phyloP scores from a whole-genome alignment of 2,888 invertebrate genomes.

The Drosophila limbata region DNA sequence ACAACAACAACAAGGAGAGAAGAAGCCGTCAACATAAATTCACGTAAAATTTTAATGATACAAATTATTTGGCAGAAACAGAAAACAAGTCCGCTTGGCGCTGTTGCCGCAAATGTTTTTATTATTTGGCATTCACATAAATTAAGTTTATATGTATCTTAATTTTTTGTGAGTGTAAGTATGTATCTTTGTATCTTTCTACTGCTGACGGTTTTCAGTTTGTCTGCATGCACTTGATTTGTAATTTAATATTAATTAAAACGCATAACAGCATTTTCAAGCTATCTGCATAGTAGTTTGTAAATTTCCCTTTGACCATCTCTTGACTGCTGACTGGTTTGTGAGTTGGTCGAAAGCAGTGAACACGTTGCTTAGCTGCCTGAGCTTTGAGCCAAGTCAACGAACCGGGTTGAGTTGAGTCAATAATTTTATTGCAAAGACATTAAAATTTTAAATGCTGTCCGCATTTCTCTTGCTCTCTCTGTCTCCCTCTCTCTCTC shows the following conservation, averaged over 20 bases:
- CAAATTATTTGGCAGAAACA: constrained; percentile 58
- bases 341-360: neutral
- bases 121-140: constrained; percentile 41
- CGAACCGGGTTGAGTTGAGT: constrained; percentile 59
- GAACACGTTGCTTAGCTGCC: constrained; percentile 12
- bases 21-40: constrained; percentile 53
- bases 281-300: constrained; percentile 34
- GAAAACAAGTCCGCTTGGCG: constrained; percentile 35
- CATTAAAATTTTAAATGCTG: constrained; percentile 63
- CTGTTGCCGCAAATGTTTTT: constrained; percentile 46
- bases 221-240: constrained; percentile 57
- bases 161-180: neutral
- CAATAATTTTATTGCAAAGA: constrained; percentile 63
- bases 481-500: neutral
- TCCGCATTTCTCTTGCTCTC: neutral
- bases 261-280: constrained; percentile 32
- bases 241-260: constrained; percentile 80
- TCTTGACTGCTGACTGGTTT: neutral
- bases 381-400: constrained; percentile 45
- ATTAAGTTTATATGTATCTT: constrained; percentile 20
- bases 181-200: constrained; percentile 13
- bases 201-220: constrained; percentile 17
- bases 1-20: constrained; percentile 19
- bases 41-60: constrained; percentile 73
- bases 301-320: neutral